A percentile compares a stretch with the other conserved stretches of the same genome.
Conservation (phyloP, 1,140 invertebrate genomes). For the Cyrtorhinus lividipennis region DNA sequence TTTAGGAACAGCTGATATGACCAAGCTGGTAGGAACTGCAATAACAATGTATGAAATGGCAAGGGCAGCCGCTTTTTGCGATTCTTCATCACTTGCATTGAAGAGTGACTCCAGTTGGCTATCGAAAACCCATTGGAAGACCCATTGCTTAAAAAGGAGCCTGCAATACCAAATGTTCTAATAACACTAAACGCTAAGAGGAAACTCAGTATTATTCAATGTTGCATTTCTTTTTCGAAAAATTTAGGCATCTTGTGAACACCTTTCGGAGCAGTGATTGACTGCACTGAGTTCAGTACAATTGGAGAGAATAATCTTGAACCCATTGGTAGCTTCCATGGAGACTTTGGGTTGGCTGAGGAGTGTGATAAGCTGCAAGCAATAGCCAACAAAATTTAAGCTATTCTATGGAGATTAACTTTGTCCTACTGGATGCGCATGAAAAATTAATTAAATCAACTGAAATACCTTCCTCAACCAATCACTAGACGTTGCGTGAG, state of each 20-base stretch:
- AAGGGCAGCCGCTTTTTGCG: background rate
- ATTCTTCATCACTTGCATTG: background rate
- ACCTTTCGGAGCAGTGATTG: background rate
- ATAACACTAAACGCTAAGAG: no score
- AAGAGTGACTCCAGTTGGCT: background rate
- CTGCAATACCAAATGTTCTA: no score
- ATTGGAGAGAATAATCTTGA: background rate
- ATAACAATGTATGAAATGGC: background rate
- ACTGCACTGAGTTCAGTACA: background rate
- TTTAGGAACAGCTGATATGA: background rate
- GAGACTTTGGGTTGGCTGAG: background rate
- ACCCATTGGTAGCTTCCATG: background rate
- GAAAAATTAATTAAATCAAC: background rate
- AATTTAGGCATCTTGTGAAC: no score
- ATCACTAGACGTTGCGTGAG: background rate
- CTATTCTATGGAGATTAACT: no score
- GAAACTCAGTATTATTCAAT: no score
- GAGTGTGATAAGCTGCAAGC: background rate
- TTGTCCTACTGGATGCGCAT: no score
- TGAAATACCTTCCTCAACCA: conserved; percentile 6
- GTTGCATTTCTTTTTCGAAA: no score
- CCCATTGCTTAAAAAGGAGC: conserved; percentile 29
- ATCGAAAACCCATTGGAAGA: conserved; percentile 22
- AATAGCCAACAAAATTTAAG: no score
- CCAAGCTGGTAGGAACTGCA: background rate